phyloP scores from a whole-genome alignment of 2,888 invertebrate genomes.

The Euplexia lucipara region DNA sequence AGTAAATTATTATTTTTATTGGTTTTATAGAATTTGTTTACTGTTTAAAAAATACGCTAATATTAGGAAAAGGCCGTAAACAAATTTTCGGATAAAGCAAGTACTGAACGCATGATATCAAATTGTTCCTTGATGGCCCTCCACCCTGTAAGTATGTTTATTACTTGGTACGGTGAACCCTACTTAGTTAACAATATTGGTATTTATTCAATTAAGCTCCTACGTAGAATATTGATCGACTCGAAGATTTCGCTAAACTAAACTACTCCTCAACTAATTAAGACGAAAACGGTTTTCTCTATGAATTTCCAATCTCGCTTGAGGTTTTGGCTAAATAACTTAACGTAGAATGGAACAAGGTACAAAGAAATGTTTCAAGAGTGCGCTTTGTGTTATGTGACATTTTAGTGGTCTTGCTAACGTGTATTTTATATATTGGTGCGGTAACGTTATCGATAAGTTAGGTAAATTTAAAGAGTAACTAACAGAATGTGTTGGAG shows the following conservation, averaged over 20 bases:
- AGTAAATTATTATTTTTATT: too few species aligned
- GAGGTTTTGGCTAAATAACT: slow-evolving; percentile 49
- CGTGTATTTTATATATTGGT: background rate
- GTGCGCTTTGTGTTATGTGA: slow-evolving; percentile 2
- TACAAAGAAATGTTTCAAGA: slow-evolving; percentile 30
- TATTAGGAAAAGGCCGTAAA: too few species aligned
- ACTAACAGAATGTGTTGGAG: too few species aligned
- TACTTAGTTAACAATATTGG: slow-evolving; percentile 33
- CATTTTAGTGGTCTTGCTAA: background rate
- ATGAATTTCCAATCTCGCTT: slow-evolving; percentile 60
- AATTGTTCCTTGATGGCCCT: too few species aligned
- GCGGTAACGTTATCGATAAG: background rate
- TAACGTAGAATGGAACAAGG: slow-evolving; percentile 41
- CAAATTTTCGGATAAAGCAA: too few species aligned
- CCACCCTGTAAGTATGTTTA: too few species aligned
- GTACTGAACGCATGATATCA: too few species aligned
- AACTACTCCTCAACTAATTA: slow-evolving; percentile 64
- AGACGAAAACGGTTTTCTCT: slow-evolving; percentile 61
- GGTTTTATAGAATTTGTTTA: too few species aligned
- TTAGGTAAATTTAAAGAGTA: background rate
- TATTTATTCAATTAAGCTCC: slow-evolving; percentile 46
- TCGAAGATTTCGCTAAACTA: slow-evolving; percentile 50
- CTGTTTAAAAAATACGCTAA: too few species aligned
- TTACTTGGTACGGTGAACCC: background rate
- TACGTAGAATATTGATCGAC: slow-evolving; percentile 55